Conservation (phyloP, 2,113 vertebrate genomes). For the Oxygymnocypris stewartii region DNA sequence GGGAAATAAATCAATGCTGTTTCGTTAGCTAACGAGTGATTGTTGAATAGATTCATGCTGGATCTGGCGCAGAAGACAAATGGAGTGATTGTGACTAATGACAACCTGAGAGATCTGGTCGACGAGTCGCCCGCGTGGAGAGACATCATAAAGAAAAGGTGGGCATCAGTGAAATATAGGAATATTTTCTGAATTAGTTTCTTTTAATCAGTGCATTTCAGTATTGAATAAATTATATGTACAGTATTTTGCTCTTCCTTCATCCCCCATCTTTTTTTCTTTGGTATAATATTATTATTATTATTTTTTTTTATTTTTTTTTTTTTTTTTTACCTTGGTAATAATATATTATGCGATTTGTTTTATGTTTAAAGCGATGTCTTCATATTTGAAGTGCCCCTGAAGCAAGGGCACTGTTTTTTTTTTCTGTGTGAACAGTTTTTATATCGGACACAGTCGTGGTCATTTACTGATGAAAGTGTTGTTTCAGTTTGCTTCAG, state of each 20-base stretch:
- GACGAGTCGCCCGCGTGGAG: slow-evolving; percentile 80
- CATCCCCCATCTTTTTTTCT: not conserved
- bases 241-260: not conserved
- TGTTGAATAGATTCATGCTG: slow-evolving; percentile 80
- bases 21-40: not conserved
- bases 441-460: too few relatives aligned
- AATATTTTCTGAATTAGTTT: not conserved
- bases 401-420: not conserved
- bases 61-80: slow-evolving; percentile 78
- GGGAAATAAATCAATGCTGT: not conserved
- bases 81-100: slow-evolving; percentile 88
- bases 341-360: not conserved
- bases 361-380: not conserved
- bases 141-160: slow-evolving; percentile 88
- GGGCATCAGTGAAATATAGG: not conserved
- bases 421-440: too few relatives aligned
- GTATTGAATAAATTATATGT: not conserved
- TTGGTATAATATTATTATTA: not conserved
- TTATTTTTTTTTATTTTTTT: too few relatives aligned
- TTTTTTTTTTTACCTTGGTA: too few relatives aligned
- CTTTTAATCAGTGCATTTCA: not conserved
- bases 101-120: slow-evolving; percentile 86
- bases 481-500: slow-evolving; percentile 78
- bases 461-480: not conserved
- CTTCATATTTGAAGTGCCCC: not conserved